Base-by-base conservation (phyloP, 2,113 vertebrate species). In the Peromyscus polionotus region DNA sequence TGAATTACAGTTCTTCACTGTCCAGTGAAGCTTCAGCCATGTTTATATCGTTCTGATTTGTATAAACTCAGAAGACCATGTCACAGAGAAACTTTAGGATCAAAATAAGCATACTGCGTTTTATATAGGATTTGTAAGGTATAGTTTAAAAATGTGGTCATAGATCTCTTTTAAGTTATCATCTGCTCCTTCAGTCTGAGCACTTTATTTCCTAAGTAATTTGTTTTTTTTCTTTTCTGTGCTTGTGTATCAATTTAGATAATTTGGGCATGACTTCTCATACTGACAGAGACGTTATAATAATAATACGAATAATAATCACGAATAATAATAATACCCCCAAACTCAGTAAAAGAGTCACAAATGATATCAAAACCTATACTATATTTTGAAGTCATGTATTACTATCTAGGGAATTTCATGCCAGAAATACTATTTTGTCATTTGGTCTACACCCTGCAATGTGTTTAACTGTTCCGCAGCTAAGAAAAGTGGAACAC, bases 181-280 rank as follows among this genome's bases (percentile, higher is more conserved):
- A 26, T 77, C 67, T 75, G 59, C 81, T 92, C 72, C 88, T 61
- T 87, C n/a, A 76, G 42, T 54, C 91, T 76, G 31, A 89, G 48
- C 19, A 33, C 45, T 70, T 77, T 91, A 77, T 97, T 96, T 96
- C 88, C 88, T 95, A 36, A 89, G 94, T 94, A 91, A 68, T 79
- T 91, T 96, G 63, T 63, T 95, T 85, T 59, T 42, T 59, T 96
- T 67, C 26, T 73, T 91, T 89, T 79, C 42, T 94, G 77, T 88
- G 89, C 76, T 90, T 89, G 11, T 84, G 2, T 48, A 59, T 90
- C 81, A 80, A 63, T 96, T 97, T 89, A 97, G 86, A 88, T 89
- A 63, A 95, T 80, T 22, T 1, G 77, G 28, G 70, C 86, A 95
- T 96, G 96, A 93, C 89, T 96, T 95, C 88, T 70, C 85, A 84